These are phyloP conservation scores for Operophtera brumata DNA, from an alignment of 2,888 invertebrate genomes.

Conservation along the genomic window DNA sequence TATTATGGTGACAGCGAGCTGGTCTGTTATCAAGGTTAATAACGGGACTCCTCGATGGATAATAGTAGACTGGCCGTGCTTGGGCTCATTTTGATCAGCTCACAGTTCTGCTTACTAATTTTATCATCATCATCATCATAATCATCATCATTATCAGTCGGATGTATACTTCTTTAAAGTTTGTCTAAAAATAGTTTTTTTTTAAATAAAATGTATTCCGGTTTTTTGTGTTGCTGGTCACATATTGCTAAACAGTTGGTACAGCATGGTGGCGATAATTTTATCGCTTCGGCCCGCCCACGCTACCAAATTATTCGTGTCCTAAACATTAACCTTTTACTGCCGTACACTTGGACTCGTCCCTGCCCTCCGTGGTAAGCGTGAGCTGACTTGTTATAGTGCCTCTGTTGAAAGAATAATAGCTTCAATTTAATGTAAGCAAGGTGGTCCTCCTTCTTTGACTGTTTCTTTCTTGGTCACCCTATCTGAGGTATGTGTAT, in stretches of 20 bases:
- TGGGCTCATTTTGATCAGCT: too few relatives aligned
- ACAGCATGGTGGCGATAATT: slow-evolving; percentile 20
- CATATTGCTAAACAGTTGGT: not conserved
- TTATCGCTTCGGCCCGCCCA: slow-evolving; percentile 20
- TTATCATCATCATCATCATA: too few relatives aligned
- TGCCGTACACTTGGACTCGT: slow-evolving; percentile 13
- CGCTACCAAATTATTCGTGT: slow-evolving; percentile 22
- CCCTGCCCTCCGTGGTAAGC: slow-evolving; percentile 18
- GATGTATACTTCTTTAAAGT: too few relatives aligned
- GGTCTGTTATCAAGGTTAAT: too few relatives aligned
- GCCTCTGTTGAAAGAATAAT: slow-evolving; percentile 16
- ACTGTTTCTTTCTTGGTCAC: not conserved
- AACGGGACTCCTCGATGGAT: too few relatives aligned
- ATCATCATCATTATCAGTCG: too few relatives aligned
- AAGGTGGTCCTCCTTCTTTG: not conserved
- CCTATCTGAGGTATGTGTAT: too few relatives aligned
- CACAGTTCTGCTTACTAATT: too few relatives aligned
- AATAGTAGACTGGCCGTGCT: too few relatives aligned
- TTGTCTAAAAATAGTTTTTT: too few relatives aligned
- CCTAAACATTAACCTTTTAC: slow-evolving; percentile 31
- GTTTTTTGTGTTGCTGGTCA: not conserved
- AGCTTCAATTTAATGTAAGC: not conserved
- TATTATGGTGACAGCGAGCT: too few relatives aligned
- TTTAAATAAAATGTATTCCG: too few relatives aligned
- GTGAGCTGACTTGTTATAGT: slow-evolving; percentile 20